These are phyloP conservation scores for Zele albiditarsus DNA, from an alignment of 2,888 invertebrate genomes.

Conservation along the genomic window DNA sequence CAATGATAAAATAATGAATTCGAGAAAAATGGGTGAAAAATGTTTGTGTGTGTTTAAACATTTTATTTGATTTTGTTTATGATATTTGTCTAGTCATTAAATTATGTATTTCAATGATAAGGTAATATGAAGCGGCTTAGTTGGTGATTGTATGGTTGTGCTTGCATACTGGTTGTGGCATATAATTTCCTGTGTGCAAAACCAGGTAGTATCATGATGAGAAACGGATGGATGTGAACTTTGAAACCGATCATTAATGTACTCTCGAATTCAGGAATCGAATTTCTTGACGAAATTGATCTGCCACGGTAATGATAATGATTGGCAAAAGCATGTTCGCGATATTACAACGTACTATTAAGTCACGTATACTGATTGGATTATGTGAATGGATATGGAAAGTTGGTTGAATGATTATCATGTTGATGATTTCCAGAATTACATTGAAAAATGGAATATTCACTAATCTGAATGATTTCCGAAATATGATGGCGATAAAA, in stretches of 20 bases:
- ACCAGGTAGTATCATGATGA: not conserved
- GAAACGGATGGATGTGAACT: slow-evolving; percentile 9
- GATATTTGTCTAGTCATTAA: not conserved
- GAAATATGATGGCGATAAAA: not conserved
- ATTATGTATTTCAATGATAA: not conserved
- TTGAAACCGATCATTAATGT: not conserved
- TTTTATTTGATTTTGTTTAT: not conserved
- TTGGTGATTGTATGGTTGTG: not conserved
- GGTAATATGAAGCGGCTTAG: not conserved
- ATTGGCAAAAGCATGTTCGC: not conserved
- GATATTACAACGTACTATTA: not conserved
- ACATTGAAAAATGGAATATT: no score
- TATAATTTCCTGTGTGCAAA: not conserved
- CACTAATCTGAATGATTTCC: no score
- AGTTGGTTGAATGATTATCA: no score
- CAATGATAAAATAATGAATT: not conserved
- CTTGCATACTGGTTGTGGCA: not conserved
- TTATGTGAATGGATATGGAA: no score
- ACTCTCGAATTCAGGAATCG: not conserved
- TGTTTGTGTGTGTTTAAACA: no score
- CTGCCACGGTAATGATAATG: not conserved
- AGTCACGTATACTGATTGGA: no score
- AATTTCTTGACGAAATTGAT: not conserved
- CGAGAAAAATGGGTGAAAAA: no score
- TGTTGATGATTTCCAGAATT: no score